Evolutionary conservation across 2,888 invertebrate species (phyloP), one percentile per base, ranked within the genome.

Genomic region (Agrochola macilenta): DNA sequence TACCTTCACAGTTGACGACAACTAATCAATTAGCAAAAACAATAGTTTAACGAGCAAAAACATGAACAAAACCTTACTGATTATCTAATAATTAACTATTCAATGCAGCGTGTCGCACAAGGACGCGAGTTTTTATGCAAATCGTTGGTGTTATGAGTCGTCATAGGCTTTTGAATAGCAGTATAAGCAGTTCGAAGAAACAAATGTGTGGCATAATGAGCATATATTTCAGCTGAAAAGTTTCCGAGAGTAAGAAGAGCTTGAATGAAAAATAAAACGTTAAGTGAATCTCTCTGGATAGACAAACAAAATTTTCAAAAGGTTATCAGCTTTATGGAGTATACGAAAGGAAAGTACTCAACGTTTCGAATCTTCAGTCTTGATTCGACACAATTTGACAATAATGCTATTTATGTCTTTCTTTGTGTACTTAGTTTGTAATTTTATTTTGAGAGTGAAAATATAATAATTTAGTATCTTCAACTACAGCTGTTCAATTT

Each of bases 41-140:
- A 81, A 78, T 30, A 11, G 60, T 17, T 26, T 5, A 46, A 57
- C 57, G 3, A 66, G 46, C 52, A 82, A 82, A 81, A 82, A 82
- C 79, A 54, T 39, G 71, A 63, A 77, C 71, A 60, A 57, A 81
- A 73, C 70, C 46, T 73, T 26, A 52, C 74, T 82, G 52, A 85
- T 78, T 78, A 76, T 46, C 73, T 61, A 49, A 39, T 76, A 86
- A 86, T 86, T 82, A 86, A 69, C 72, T 26, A 74, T 77, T 78
- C 79, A 75, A 78, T 82, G 74, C 84, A 86, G 82, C 78, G 57
- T 76, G 68, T 61, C 79, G 71, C 17, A 43, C 75, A 80, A 78
- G 86, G 85, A 80, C 77, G 60, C 4, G 23, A 26, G 70, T 76
- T 79, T 66, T 85, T 74, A 77, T 84, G 84, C 69, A 79, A 76